Evolutionary conservation across 2,888 invertebrate species (phyloP).

Genomic region (Syritta pipiens): DNA sequence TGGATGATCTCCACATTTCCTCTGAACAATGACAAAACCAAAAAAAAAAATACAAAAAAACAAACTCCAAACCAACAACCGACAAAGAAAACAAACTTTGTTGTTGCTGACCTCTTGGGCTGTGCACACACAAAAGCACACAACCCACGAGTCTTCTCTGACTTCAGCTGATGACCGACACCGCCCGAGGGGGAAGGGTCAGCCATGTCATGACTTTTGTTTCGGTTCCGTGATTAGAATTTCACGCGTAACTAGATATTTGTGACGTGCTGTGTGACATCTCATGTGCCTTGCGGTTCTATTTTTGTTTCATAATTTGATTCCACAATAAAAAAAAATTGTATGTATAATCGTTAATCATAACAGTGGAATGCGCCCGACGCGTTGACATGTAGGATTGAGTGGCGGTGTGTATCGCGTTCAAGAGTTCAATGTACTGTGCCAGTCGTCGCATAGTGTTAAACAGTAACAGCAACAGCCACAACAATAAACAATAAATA

Average conservation of each 20-base stretch:
- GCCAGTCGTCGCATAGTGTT: slow-evolving; percentile 18
- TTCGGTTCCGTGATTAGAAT: slow-evolving; percentile 34
- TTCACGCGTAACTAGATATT: slow-evolving; percentile 59
- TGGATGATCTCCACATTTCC: slow-evolving; percentile 2
- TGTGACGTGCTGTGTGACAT: slow-evolving; percentile 45
- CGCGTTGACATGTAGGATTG: slow-evolving; percentile 1
- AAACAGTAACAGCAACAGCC: slow-evolving; percentile 22
- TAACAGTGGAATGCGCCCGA: slow-evolving; percentile 58
- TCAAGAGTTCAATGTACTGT: slow-evolving; percentile 49
- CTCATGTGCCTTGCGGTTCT: slow-evolving; percentile 37
- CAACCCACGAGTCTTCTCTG: neutral
- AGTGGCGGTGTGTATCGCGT: too few relatives aligned
- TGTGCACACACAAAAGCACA: neutral
- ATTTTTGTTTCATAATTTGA: slow-evolving; percentile 54
- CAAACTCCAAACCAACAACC: too few relatives aligned
- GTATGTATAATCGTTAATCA: slow-evolving; percentile 67
- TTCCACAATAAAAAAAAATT: slow-evolving; percentile 30
- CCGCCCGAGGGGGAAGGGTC: neutral
- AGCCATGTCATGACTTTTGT: slow-evolving; percentile 20
- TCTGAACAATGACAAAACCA: neutral
- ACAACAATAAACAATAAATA: slow-evolving; percentile 54
- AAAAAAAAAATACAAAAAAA: too few relatives aligned
- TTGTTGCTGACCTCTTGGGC: neutral
- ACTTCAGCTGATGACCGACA: slow-evolving; percentile 5
- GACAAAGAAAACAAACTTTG: neutral